Base-by-base conservation (phyloP, 30 jellyfish, hydroid and myxozoan species). In the Catostylus mosaicus region DNA sequence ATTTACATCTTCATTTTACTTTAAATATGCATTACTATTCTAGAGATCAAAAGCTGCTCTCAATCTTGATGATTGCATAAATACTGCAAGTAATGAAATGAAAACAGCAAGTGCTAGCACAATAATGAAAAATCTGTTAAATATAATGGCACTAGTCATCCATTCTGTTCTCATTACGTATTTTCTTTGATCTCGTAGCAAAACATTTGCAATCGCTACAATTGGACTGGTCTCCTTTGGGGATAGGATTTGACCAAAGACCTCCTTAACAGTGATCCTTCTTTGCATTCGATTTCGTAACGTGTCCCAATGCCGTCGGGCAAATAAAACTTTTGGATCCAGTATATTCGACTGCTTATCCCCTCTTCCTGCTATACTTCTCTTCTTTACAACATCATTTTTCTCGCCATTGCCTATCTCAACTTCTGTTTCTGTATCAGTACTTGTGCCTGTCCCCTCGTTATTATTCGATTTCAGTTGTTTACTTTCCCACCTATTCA, bases 121-220 rank as follows among this genome's bases (percentile, higher is more conserved):
- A 62, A 88, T 78, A 20, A 80, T 61, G 81, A 88, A 88, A 71
- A 88, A 80, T 24, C 97, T 85, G 54, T 88, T 88, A 30, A 88
- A 71, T 12, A 88, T 80, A 84, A 88, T 88, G 31, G 97, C 97
- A 32, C 90, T 78, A 45, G 85, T 88, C 97, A 88, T 88, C 97
- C 97, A 88, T 31, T 88, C 97, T 1, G 93, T 88, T 54, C 83
- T 50, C 85, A 78, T 77, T 7, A 73, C 89, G 68, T 68, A 54
- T 38, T 73, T 79, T 31, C 88, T 35, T 40, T 80, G 88, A 70
- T 88, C 97, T 9, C 97, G 75, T 22, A 72, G 87, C 67, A 88
- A n/a, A 66, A 80, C 88, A 34, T 88, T 88, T 19, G 97, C 92
- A 32, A 88, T 73, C 0, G 97, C 89, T 4, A 88, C 87, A 46